Base-by-base conservation (phyloP, 2,888 invertebrate species). In the Aleiodes leptofemur region DNA sequence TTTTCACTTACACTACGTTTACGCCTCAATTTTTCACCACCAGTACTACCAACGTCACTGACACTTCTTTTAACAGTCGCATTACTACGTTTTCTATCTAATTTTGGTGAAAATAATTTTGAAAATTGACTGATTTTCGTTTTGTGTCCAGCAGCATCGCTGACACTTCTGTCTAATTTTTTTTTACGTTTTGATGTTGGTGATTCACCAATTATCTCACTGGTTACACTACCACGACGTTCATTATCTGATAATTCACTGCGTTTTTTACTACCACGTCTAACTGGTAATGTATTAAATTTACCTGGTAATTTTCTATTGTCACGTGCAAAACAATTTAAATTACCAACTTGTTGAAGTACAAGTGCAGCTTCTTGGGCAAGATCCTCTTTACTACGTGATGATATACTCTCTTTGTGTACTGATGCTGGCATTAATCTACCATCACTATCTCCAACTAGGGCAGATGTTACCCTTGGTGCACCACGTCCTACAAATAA, bases 331-430 rank as follows among this genome's bases (percentile, higher is more conserved):
- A 83, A 90, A 87, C 95, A 95, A 74, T 93, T 93, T 79, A 95
- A 91, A 84, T 93, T 93, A 81, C 94, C 93, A 0, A 94, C 95
- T 88, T 96, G 95, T 31, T 94, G 92, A 69, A 95, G 90, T 48
- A 96, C 95, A 84, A 92, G 91, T 78, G 94, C 95, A 43, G 95
- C 95, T 91, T 96, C 96, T 85, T 94, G 92, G 66, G 94, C 94
- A 66, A 96, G 91, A 86, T 94, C 93, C 85, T 94, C 92, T 85
- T 94, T 93, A 74, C 95, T 94, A 53, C 94, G 91, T 84, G 94
- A 93, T 68, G 93, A 92, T 81, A 95, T 93, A 77, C 94, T 92
- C 87, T 93, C 92, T 81, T 91, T 91, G 81, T 91, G 91, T 59
- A 92, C 90, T 50, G 91, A 90, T 72, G 90, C 89, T 66, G 90